Percentiles rank a stretch among this genome's conserved stretches.
These are phyloP conservation scores for Serrognathus titanus DNA, from an alignment of 2,888 invertebrate species.

Conservation along the genomic window DNA sequence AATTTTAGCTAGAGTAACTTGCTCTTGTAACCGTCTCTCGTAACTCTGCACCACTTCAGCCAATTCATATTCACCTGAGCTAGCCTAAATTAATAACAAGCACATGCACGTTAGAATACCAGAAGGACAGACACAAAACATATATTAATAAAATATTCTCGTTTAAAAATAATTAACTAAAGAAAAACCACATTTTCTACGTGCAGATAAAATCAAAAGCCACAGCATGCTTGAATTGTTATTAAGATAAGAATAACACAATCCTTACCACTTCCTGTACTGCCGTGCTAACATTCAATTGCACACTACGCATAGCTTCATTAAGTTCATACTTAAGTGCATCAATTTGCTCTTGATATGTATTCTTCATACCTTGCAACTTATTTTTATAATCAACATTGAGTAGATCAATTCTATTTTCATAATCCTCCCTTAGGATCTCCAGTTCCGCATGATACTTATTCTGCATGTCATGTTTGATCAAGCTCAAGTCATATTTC, in stretches of 20 bases:
- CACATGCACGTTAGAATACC: not conserved
- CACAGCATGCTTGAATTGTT: not conserved
- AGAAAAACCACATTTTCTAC: not conserved
- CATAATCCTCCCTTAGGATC: conserved; percentile 39
- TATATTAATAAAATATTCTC: too few species aligned
- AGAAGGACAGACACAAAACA: conserved; percentile 2
- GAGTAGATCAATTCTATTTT: conserved; percentile 48
- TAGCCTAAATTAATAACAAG: conserved; percentile 28
- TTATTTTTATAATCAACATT: conserved; percentile 49
- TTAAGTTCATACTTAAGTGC: conserved; percentile 56
- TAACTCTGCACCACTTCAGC: conserved; percentile 50
- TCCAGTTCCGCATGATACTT: conserved; percentile 49
- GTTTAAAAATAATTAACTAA: too few species aligned
- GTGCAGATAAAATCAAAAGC: conserved; percentile 21
- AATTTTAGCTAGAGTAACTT: conserved; percentile 61
- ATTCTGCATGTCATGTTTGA: conserved; percentile 40
- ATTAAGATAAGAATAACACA: not conserved
- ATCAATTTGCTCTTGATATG: conserved; percentile 51
- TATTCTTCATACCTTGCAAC: conserved; percentile 50
- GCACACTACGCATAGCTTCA: conserved; percentile 38
- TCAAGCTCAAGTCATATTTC: conserved; percentile 30
- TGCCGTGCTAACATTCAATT: conserved; percentile 49
- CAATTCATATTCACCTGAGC: conserved; percentile 47
- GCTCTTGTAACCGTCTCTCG: conserved; percentile 57
- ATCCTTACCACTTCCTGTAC: conserved; percentile 53